phyloP scores from a whole-genome alignment of 2,113 vertebrate species.

The Candoia aspera region DNA sequence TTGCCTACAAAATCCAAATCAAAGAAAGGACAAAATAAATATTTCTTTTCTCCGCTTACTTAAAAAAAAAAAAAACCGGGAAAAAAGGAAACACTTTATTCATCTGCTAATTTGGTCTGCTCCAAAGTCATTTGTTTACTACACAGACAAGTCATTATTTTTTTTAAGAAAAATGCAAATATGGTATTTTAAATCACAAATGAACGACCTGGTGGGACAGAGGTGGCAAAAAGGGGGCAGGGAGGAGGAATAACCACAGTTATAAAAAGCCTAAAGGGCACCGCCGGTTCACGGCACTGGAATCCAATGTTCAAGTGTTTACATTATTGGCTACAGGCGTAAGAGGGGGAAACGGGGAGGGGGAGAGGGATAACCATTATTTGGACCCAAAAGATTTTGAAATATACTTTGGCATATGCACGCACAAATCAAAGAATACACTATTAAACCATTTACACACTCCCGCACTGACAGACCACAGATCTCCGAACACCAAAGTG shows the following conservation, averaged over 20 bases:
- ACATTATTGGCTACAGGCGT: conserved; percentile 44
- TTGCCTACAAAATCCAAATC: conserved; percentile 45
- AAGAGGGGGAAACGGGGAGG: neutral
- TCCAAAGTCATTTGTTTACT: conserved; percentile 61
- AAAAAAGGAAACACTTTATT: conserved; percentile 61
- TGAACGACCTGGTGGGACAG: conserved; percentile 18
- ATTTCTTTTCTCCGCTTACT: conserved; percentile 53
- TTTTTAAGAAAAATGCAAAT: conserved; percentile 44
- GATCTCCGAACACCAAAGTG: conserved; percentile 61
- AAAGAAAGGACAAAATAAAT: conserved; percentile 52
- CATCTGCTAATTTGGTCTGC: conserved; percentile 63
- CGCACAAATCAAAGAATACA: conserved; percentile 39
- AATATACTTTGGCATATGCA: conserved; percentile 70
- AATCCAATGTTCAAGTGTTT: conserved; percentile 35
- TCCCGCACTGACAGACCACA: conserved; percentile 68
- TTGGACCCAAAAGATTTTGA: conserved; percentile 62
- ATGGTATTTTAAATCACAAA: conserved; percentile 36
- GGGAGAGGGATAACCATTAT: conserved; percentile 52
- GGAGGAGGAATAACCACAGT: neutral
- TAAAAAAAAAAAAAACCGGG: neutral
- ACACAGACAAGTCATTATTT: conserved; percentile 35
- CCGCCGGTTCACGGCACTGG: conserved; percentile 24
- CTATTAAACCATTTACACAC: conserved; percentile 55
- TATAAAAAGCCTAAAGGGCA: neutral
- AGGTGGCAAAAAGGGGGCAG: neutral